phyloP scores from a whole-genome alignment of 2,888 invertebrate genomes.

The Ophion slaviceki region DNA sequence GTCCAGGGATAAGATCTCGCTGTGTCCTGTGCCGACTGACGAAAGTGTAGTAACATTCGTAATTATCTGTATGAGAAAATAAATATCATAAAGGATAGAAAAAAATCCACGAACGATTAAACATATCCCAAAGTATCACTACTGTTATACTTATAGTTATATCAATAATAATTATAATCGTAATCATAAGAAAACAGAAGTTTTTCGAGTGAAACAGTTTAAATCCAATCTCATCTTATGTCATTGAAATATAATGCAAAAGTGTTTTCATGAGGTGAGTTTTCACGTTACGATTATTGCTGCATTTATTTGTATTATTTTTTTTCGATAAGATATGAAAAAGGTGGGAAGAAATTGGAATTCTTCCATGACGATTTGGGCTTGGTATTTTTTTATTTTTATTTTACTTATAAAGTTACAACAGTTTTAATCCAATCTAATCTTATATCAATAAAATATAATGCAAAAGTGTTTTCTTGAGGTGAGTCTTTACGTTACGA shows the following conservation, averaged over 20 bases:
- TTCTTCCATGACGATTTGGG: too few relatives aligned
- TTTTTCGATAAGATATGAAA: not conserved
- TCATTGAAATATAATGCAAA: slow-evolving; percentile 76
- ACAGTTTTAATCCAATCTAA: slow-evolving; percentile 29
- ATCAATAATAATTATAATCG: not conserved
- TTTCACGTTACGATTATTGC: not conserved
- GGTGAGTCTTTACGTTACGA: slow-evolving; percentile 69
- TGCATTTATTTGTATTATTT: not conserved
- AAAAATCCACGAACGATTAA: not conserved
- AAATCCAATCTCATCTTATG: slow-evolving; percentile 55
- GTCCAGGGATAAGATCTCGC: slow-evolving; percentile 11
- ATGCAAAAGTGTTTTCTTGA: slow-evolving; percentile 76
- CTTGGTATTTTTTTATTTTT: too few relatives aligned
- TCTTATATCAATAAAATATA: slow-evolving; percentile 72
- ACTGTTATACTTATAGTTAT: too few relatives aligned
- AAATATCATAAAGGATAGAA: too few relatives aligned
- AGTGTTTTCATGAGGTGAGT: slow-evolving; percentile 76
- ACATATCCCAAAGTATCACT: not conserved
- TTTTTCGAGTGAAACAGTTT: slow-evolving; percentile 24
- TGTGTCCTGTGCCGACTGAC: not conserved
- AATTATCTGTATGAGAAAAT: too few relatives aligned
- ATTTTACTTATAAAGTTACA: not conserved
- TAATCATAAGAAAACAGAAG: not conserved
- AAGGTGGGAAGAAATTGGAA: not conserved
- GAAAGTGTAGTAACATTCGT: slow-evolving; percentile 1